Evolutionary conservation across 2,797 vertebrate species (phyloP), one percentile per base, ranked within the genome.

Genomic region (Atherinosoma microstoma): DNA sequence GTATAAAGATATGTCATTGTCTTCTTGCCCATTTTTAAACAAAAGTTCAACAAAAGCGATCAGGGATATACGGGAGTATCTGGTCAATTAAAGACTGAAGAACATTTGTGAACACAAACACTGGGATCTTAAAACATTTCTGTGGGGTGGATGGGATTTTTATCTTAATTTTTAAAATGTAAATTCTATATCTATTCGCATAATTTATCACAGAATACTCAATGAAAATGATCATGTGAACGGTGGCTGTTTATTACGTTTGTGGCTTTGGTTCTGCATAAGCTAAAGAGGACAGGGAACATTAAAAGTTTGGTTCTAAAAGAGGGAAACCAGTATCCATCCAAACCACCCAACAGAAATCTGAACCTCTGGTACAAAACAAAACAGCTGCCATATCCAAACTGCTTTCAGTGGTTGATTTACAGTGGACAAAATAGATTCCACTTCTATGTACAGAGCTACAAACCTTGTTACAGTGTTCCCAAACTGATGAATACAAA

Each of bases 371-470:
- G 73, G 82, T 93, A 94, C 93, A 94, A 94, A 95, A 87, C 94
- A 94, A 93, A 95, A 95, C 94, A 97, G 95, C 94, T 95, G 94
- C 94, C 94, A 93, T 96, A 92, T 94, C 94, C 96, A 95, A 94
- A 95, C 96, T 94, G 92, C 92, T 95, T 94, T 94, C 95, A 96
- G 96, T 95, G 95, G 95, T 95, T 96, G 90, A 91, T 85, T 85
- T 84, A 86, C 87, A 90, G 87, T 87, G 83, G 87, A 91, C 89
- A 84, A 84, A 92, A 87, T 82, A 78, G 88, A 87, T 83, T 88
- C 90, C 89, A 87, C 90, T 75, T 94, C 94, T 95, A 94, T 94
- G 94, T 94, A 93, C 92, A 93, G 89, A 94, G 91, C 92, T 93
- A 94, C 91, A 93, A 90, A 91, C 88, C 91, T 91, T 84, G 64